A percentile compares a stretch with the other conserved stretches of the same genome.
phyloP scores from a whole-genome alignment of 2,888 invertebrate species.

The Folsomia manolachei region DNA sequence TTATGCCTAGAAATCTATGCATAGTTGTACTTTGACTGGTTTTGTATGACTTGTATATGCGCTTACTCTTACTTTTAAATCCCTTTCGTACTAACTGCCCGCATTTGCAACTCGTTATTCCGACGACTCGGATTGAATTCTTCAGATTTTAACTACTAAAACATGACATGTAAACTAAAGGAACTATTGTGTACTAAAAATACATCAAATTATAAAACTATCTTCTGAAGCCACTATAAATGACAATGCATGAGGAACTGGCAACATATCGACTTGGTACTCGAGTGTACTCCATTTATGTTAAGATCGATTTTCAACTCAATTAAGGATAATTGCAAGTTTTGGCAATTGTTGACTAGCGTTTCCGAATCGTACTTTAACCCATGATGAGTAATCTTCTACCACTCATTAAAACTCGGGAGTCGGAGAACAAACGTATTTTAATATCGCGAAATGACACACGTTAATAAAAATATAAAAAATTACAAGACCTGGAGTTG shows the following conservation, averaged over 20 bases:
- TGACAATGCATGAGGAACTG: background rate
- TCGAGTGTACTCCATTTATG: background rate
- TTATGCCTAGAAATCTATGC: background rate
- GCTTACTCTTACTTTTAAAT: background rate
- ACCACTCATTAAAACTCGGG: too few species aligned
- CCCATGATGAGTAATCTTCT: too few species aligned
- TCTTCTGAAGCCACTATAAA: background rate
- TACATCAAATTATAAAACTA: background rate
- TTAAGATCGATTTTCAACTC: slow-evolving; percentile 1
- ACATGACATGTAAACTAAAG: background rate
- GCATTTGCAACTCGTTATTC: background rate
- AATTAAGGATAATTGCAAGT: slow-evolving; percentile 6
- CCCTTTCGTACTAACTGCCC: background rate
- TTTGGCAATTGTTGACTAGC: background rate
- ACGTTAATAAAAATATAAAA: slow-evolving; percentile 1
- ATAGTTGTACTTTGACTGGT: background rate
- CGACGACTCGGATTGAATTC: background rate
- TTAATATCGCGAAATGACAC: too few species aligned
- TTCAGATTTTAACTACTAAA: background rate
- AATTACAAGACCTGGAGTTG: too few species aligned
- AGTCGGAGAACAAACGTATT: too few species aligned
- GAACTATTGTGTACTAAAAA: background rate
- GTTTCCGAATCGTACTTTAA: background rate
- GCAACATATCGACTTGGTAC: too few species aligned
- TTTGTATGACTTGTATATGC: background rate